phyloP scores from a whole-genome alignment of 1,140 invertebrate genomes.

The Drosophila eugracilis region DNA sequence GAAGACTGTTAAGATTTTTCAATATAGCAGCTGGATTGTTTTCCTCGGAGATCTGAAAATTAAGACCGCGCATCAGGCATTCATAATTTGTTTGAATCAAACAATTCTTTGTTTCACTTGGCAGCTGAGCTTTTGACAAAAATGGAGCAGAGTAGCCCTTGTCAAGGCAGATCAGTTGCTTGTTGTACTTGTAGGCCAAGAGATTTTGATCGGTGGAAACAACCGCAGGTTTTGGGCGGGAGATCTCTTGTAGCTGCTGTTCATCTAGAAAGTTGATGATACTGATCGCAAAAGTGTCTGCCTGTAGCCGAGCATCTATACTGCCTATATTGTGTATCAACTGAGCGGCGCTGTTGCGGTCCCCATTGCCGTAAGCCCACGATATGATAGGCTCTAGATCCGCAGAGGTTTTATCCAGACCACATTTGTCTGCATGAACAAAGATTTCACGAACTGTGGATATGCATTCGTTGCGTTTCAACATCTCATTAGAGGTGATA shows the following conservation, averaged over 20 bases:
- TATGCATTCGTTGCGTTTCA: conserved; percentile 72
- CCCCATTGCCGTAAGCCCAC: conserved; percentile 61
- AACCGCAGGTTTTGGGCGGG: background rate
- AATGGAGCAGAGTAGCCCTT: conserved; percentile 15
- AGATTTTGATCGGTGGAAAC: conserved; percentile 15
- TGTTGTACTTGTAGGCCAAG: conserved; percentile 68
- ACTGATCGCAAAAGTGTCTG: conserved; percentile 71
- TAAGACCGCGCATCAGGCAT: conserved; percentile 68
- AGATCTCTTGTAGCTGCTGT: conserved; percentile 40
- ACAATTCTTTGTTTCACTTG: conserved; percentile 55
- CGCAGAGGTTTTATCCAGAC: conserved; percentile 56
- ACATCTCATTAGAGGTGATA: conserved; percentile 58
- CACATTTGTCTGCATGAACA: conserved; percentile 52
- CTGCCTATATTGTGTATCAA: conserved; percentile 69
- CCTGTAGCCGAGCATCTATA: conserved; percentile 57
- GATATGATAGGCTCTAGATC: conserved; percentile 55
- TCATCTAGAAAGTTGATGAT: conserved; percentile 80
- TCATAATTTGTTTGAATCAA: conserved; percentile 73
- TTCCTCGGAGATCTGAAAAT: conserved; percentile 50
- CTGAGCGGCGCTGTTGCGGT: conserved; percentile 53
- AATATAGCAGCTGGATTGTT: conserved; percentile 33
- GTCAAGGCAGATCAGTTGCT: conserved; percentile 58
- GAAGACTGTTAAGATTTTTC: conserved; percentile 50
- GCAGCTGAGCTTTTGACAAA: background rate
- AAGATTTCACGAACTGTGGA: conserved; percentile 68